These are phyloP conservation scores for Lochmaea capreae DNA, from an alignment of 2,888 invertebrate genomes.

Conservation along the genomic window DNA sequence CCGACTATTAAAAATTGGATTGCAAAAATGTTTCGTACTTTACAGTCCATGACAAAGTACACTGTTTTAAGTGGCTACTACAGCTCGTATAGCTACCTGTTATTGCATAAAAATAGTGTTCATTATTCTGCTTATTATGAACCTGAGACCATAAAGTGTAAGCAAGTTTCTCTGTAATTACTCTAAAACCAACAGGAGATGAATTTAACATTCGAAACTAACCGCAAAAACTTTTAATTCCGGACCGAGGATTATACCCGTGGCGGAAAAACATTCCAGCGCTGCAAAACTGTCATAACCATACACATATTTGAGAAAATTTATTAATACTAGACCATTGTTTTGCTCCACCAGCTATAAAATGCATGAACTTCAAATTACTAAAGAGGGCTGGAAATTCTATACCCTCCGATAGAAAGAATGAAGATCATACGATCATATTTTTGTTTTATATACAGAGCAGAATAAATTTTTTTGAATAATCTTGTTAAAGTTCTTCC, in stretches of 20 bases:
- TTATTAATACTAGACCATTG: conserved; percentile 42
- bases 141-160: not conserved
- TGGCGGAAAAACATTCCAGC: conserved; percentile 26
- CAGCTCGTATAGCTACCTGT: not conserved
- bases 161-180: conserved; percentile 17
- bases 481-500: too few relatives aligned
- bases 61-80: not conserved
- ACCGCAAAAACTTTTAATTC: conserved; percentile 19
- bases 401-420: not conserved
- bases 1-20: not conserved
- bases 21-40: not conserved
- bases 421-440: conserved; percentile 3
- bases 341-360: conserved; percentile 35
- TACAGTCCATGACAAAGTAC: not conserved
- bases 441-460: conserved; percentile 1
- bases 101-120: not conserved
- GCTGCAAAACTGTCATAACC: conserved; percentile 42
- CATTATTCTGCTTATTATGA: not conserved
- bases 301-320: conserved; percentile 41
- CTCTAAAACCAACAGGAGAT: conserved; percentile 5
- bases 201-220: conserved; percentile 10
- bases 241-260: conserved; percentile 17
- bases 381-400: conserved; percentile 13
- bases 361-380: conserved; percentile 29
- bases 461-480: not conserved